Evolutionary conservation across 1,140 invertebrate species (phyloP).

Genomic region (Ostrea denselamellosa): DNA sequence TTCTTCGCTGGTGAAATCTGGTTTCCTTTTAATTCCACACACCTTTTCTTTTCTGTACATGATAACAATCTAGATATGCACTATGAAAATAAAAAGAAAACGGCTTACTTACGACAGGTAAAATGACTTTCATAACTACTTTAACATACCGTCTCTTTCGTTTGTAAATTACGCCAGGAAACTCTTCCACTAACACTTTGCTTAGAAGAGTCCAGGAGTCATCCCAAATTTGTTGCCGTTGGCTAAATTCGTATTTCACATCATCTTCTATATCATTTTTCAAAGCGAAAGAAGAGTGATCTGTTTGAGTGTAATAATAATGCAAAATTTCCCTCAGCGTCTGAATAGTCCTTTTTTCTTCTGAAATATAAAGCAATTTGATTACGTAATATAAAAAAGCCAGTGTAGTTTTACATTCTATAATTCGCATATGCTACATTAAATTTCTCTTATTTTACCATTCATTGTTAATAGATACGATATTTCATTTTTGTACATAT

Average conservation of each 20-base stretch:
- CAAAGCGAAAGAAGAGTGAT: neutral
- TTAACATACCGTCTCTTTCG: neutral
- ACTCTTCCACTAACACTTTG: neutral
- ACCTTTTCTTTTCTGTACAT: conserved; percentile 3
- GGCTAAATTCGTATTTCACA: neutral
- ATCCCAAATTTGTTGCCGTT: neutral
- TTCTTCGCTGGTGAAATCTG: neutral
- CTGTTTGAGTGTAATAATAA: neutral
- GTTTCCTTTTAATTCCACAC: neutral
- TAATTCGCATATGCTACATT: no score
- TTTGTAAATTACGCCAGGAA: neutral
- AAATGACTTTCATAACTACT: neutral
- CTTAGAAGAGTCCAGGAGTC: neutral
- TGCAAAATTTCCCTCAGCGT: neutral
- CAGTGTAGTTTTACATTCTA: no score
- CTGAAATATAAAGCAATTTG: neutral
- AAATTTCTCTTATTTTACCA: no score
- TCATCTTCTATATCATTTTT: neutral
- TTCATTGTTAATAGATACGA: no score
- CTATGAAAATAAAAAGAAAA: no score
- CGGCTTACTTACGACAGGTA: neutral
- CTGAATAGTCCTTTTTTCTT: neutral
- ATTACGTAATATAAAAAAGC: no score
- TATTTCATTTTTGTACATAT: no score
- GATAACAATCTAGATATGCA: neutral